Percentiles rank a stretch among this genome's conserved stretches.
Conservation (phyloP, 2,113 vertebrate genomes). For the Eublepharis macularius region DNA sequence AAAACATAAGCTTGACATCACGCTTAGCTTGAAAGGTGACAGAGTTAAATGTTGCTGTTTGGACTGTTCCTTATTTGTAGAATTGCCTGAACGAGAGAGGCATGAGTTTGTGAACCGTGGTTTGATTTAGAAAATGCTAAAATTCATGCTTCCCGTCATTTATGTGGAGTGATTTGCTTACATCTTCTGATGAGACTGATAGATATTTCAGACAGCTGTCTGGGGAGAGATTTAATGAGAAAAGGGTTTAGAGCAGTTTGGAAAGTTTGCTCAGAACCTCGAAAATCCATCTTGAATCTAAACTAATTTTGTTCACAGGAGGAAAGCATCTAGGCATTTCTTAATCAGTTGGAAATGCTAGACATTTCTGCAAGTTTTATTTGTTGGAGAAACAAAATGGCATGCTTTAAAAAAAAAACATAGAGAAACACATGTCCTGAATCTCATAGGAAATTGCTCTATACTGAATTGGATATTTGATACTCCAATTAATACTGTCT, state of each 20-base stretch:
- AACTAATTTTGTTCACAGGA: slow-evolving; percentile 40
- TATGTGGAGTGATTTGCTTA: slow-evolving; percentile 15
- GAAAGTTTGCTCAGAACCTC: slow-evolving; percentile 33
- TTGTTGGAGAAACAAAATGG: slow-evolving; percentile 38
- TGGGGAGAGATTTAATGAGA: slow-evolving; percentile 42
- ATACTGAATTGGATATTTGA: background rate
- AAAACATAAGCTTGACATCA: slow-evolving; percentile 7
- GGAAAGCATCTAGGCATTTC: slow-evolving; percentile 31
- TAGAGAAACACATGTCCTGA: background rate
- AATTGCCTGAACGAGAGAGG: slow-evolving; percentile 7
- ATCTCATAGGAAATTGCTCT: background rate
- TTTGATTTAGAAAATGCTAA: slow-evolving; percentile 22
- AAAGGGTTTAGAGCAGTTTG: slow-evolving; percentile 50
- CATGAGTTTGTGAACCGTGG: background rate
- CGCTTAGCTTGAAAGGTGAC: background rate
- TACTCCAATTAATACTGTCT: too few species aligned
- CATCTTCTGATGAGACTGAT: slow-evolving; percentile 37
- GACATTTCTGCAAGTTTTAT: slow-evolving; percentile 9
- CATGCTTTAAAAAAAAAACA: slow-evolving; percentile 23
- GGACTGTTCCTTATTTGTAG: background rate
- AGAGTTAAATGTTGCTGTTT: background rate
- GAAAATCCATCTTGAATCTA: slow-evolving; percentile 26
- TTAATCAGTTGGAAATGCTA: slow-evolving; percentile 27
- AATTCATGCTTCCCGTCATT: slow-evolving; percentile 31
- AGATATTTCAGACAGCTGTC: slow-evolving; percentile 36